Evolutionary conservation across 2,888 invertebrate genomes (phyloP).

Genomic region (Acronicta leporina): DNA sequence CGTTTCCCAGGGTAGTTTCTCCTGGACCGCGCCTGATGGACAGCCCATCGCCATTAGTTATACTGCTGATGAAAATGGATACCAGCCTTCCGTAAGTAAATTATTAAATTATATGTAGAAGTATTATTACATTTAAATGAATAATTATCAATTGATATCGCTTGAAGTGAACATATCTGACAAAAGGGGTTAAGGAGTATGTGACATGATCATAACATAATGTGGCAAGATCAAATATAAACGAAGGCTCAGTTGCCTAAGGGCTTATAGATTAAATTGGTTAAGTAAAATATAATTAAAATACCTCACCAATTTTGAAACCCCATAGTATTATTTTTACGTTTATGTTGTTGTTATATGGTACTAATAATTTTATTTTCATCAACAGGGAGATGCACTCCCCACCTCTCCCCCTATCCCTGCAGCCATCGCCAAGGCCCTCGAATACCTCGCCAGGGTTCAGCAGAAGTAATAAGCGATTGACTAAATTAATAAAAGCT

Average conservation of each 20-base stretch:
- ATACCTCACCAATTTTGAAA: no score
- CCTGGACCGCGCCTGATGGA: constrained; percentile 90
- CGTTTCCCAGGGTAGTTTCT: constrained; percentile 86
- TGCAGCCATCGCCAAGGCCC: constrained; percentile 81
- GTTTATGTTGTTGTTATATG: background rate
- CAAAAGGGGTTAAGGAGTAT: background rate
- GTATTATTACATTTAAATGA: no score
- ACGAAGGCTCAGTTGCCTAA: no score
- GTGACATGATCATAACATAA: background rate
- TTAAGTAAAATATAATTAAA: no score
- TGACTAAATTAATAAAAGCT: constrained; percentile 4
- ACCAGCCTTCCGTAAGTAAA: constrained; percentile 88
- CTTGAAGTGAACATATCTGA: background rate
- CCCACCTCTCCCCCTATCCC: constrained; percentile 88
- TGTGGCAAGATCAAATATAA: no score
- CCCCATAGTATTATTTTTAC: no score
- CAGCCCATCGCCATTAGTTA: constrained; percentile 88
- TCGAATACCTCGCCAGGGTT: constrained; percentile 69
- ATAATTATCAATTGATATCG: no score
- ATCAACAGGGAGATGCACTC: constrained; percentile 77
- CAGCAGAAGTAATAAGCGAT: constrained; percentile 53
- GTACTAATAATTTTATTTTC: constrained; percentile 14
- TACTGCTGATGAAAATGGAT: constrained; percentile 92
- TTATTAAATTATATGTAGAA: no score
- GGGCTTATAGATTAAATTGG: no score